phyloP scores from a whole-genome alignment of 2,113 vertebrate species.

The Philantomba maxwellii region DNA sequence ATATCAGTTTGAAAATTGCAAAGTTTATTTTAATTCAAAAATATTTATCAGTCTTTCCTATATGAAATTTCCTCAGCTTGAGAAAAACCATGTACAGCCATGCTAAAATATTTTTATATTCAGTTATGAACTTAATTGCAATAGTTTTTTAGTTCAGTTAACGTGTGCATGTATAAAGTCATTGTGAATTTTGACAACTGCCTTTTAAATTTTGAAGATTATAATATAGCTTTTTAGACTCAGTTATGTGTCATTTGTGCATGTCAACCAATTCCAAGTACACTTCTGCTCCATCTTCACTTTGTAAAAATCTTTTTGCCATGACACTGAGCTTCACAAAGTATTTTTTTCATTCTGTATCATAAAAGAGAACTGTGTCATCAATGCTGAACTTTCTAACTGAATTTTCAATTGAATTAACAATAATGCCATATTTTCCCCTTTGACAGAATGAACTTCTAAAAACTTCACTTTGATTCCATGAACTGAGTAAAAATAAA shows the following conservation, averaged over 20 bases:
- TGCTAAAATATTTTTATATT: not conserved
- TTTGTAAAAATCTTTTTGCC: not conserved
- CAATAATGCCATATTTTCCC: not conserved
- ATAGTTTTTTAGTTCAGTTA: not conserved
- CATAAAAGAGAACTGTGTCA: not conserved
- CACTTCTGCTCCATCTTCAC: not conserved
- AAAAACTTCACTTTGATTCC: not conserved
- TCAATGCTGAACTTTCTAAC: not conserved
- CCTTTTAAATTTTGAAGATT: not conserved
- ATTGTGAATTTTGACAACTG: constrained; percentile 6
- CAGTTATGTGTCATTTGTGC: not conserved
- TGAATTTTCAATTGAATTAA: not conserved
- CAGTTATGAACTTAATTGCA: not conserved
- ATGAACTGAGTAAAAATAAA: constrained; percentile 22
- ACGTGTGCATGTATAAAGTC: not conserved
- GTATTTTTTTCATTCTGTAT: not conserved
- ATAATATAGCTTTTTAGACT: not conserved
- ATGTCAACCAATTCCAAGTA: not conserved
- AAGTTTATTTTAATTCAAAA: not conserved
- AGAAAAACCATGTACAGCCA: not conserved
- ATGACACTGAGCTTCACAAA: not conserved
- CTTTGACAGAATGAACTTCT: not conserved
- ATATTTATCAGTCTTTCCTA: not conserved
- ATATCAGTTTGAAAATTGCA: not conserved
- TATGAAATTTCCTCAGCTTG: not conserved